Base-by-base conservation (phyloP, 2,797 vertebrate genomes). In the Ataeniobius toweri region DNA sequence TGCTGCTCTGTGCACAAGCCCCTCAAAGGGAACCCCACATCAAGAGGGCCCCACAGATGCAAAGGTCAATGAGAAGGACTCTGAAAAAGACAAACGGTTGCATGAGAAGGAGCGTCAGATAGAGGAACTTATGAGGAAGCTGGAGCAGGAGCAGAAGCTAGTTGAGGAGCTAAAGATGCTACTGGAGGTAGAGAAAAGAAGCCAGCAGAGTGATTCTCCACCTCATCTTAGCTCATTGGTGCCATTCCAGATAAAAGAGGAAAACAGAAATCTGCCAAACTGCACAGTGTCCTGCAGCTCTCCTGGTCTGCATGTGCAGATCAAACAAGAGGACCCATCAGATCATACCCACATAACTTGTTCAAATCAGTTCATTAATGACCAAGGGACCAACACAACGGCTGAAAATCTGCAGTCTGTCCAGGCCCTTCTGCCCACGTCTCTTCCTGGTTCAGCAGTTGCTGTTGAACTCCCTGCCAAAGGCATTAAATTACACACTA, bases 71-170 rank as follows among this genome's bases (percentile, higher is more conserved):
- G 95, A 96, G 82, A 97, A 96, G 88, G 97, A 98, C 6, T 96
- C 96, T 0, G 97, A 98, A 80, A 98, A 97, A 90, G 98, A 99
- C 87, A 96, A 97, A 79, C 97, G 96, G 75, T 96, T 99, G 51
- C 96, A 98, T 18, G 98, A 99, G 89, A 99, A 99, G 81, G 97
- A 99, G 90, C 96, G 96, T 55, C 98, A 99, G 93, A 99, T 99
- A 18, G 95, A 98, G 89, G 98, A 98, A 87, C 94, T 99, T 50
- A 98, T 96, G 92, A 94, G 96, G 74, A 98, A 98, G 94, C 95
- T 99, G 92, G 97, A 99, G 92, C 96, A 96, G 80, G 98, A 99
- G 91, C 98, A 99, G 88, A 97, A 95, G 85, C 94, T 99, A 20
- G 98, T 99, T 87, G 98, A 99, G 92, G 96, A 97, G 80, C 87